Evolutionary conservation across 2,888 invertebrate species (phyloP), one percentile per base, ranked within the genome.

Genomic region (Agrotis exclamationis): DNA sequence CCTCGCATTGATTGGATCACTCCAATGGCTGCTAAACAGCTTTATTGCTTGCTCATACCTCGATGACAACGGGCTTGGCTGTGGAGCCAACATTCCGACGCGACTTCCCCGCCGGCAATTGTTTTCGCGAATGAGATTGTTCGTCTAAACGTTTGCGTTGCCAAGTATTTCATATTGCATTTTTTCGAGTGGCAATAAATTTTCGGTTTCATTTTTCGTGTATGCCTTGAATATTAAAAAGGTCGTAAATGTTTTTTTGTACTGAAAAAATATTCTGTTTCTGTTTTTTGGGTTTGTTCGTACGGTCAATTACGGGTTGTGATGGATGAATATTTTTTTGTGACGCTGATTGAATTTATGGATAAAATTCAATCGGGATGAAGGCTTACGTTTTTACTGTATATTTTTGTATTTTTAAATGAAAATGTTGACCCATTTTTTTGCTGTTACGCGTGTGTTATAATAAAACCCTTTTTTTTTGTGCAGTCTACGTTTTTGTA

Each of bases 1-100:
- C 65, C 72, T 76, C 56, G 39, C 70, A 74, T 82, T 80, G 82
- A 84, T 82, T 70, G 73, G 70, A 80, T 80, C 78, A 77, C 58
- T 76, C 28, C 64, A 66, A 78, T 74, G 63, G 68, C 54, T 80
- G 69, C 72, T 75, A 77, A 75, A 76, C 71, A 74, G 73, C 72
- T 80, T 72, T 75, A 83, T 82, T 76, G 65, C 74, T 60, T 65
- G 70, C 75, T 76, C 71, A 72, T 70, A 14, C 28, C 53, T 73
- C 53, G 71, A 70, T 71, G 76, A 70, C 76, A 79, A 84, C 50
- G 44, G 58, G 63, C 33, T 80, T 82, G 84, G 82, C 74, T 16
- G 58, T 63, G 13, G 44, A 71, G 85, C 85, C 73, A 76, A 83
- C 82, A 76, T 83, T 77, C 76, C 63, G 14, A 22, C 22, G 14